A percentile compares a stretch with the other conserved stretches of the same genome.
phyloP scores from a whole-genome alignment of 1,140 invertebrate species.

The Anthonomus grandis region DNA sequence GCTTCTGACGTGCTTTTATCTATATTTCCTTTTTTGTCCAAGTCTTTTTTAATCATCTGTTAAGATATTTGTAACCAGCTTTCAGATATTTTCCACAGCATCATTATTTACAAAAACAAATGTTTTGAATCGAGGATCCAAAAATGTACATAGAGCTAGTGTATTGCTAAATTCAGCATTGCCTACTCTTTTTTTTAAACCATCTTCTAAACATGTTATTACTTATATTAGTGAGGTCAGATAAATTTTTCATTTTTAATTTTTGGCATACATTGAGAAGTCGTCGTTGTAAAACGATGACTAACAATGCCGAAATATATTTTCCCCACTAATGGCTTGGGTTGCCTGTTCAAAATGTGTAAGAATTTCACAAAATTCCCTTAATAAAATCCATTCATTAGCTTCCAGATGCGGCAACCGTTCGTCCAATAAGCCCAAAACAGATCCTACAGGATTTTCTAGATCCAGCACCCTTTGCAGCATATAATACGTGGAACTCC shows the following conservation, averaged over 20 bases:
- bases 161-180: conserved; percentile 18
- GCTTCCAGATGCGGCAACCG: conserved; percentile 6
- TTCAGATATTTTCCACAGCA: conserved; percentile 12
- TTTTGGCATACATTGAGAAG: conserved; percentile 14
- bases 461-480: conserved; percentile 37
- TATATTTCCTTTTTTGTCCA: too few species aligned
- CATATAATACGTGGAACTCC: conserved; percentile 45
- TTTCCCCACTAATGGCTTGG: conserved; percentile 24
- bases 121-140: conserved; percentile 19
- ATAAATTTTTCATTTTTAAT: neutral
- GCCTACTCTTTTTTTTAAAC: conserved; percentile 14
- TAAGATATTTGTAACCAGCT: neutral
- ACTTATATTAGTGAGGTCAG: too few species aligned
- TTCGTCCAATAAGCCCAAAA: conserved; percentile 15
- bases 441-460: conserved; percentile 20
- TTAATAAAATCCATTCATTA: conserved; percentile 23
- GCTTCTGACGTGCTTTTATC: neutral
- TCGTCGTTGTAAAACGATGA: conserved; percentile 22
- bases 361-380: conserved; percentile 25
- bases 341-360: conserved; percentile 24
- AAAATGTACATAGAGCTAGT: conserved; percentile 17
- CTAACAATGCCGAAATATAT: conserved; percentile 15
- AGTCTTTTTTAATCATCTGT: neutral
- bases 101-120: conserved; percentile 17
- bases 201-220: conserved; percentile 8